phyloP scores from a whole-genome alignment of 2,113 vertebrate species.

The Axis porcinus region DNA sequence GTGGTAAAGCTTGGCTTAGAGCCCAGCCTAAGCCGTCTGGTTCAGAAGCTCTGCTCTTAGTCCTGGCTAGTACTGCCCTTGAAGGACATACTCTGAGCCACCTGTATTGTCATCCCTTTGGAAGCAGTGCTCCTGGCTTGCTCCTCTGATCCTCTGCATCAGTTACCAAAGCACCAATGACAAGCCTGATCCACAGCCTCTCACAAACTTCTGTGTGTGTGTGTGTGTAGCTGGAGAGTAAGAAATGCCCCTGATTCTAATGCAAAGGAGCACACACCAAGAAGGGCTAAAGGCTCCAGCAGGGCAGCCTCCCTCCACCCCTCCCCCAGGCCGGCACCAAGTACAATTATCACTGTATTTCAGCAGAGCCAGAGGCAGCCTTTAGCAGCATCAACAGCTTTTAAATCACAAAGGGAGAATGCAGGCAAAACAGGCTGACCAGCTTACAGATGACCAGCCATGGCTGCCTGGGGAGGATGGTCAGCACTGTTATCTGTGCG shows the following conservation, averaged over 20 bases:
- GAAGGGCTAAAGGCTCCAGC: background rate
- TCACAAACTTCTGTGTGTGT: rapidly evolving
- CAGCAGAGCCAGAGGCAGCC: background rate
- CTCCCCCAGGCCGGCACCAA: background rate
- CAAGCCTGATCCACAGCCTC: background rate
- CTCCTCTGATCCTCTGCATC: background rate
- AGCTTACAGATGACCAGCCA: background rate
- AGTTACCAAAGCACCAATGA: background rate
- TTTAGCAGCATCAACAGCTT: background rate
- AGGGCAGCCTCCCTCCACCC: background rate
- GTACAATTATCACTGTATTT: background rate
- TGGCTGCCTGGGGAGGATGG: background rate
- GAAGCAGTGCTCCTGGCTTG: background rate
- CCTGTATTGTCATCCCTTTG: background rate
- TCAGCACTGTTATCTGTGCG: background rate
- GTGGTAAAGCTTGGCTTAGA: background rate
- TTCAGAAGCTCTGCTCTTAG: background rate
- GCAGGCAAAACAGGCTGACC: no score
- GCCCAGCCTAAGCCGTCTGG: background rate
- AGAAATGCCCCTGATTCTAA: background rate
- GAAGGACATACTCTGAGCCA: background rate
- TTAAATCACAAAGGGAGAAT: background rate
- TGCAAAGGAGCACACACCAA: background rate
- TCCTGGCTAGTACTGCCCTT: rapidly evolving
- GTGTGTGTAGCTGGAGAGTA: background rate